These are phyloP conservation scores for Cancer borealis DNA, from an alignment of 2,888 invertebrate genomes.

Conservation along the genomic window DNA sequence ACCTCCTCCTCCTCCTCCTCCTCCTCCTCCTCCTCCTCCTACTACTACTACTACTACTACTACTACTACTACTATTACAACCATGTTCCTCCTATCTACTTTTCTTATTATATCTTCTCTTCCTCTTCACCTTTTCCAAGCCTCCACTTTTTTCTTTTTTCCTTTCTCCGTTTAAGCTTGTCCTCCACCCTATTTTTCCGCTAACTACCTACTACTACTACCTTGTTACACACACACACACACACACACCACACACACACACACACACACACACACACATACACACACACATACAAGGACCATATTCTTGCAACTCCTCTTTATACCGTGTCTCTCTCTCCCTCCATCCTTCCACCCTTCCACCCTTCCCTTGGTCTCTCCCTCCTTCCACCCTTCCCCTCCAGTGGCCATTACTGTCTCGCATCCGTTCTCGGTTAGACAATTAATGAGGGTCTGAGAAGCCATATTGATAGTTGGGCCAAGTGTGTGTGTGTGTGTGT, in stretches of 20 bases:
- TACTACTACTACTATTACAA: neutral
- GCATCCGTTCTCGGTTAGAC: neutral
- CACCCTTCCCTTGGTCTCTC: neutral
- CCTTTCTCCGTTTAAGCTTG: too few species aligned
- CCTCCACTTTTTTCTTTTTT: too few species aligned
- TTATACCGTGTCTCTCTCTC: too few species aligned
- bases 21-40: neutral
- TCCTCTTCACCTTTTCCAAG: neutral
- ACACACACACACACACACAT: neutral
- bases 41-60: neutral
- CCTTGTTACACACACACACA: neutral
- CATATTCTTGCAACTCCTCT: too few species aligned
- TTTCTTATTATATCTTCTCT: neutral
- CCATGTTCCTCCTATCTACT: neutral
- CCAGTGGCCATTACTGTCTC: neutral
- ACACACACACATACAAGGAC: too few species aligned
- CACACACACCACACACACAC: neutral
- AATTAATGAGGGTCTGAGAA: neutral
- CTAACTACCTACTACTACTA: neutral
- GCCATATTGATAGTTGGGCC: conserved; percentile 13
- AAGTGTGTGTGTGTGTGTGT: neutral
- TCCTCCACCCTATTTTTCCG: too few species aligned
- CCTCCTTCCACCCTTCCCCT: neutral
- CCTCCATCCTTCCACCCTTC: too few species aligned
- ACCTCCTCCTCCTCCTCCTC: neutral